phyloP scores from a whole-genome alignment of 2,888 invertebrate species.

The Notodonta dromedarius region DNA sequence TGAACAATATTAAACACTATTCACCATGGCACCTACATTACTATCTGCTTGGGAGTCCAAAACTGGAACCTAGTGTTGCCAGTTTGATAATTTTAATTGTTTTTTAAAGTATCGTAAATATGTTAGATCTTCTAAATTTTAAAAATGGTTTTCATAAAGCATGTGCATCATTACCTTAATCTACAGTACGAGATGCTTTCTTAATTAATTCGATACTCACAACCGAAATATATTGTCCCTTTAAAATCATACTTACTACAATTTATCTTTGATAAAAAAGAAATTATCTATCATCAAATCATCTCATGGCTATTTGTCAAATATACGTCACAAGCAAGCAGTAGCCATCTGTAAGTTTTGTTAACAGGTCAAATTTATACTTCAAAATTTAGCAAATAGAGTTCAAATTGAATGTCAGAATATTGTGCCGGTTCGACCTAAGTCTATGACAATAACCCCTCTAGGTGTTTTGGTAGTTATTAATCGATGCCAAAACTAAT shows the following conservation, averaged over 20 bases:
- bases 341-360: conserved; percentile 8
- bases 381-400: conserved; percentile 11
- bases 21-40: too few relatives aligned
- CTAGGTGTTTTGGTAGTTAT: conserved; percentile 33
- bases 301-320: conserved; percentile 37
- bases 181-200: too few relatives aligned
- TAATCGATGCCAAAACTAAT: conserved; percentile 38
- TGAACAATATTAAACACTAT: too few relatives aligned
- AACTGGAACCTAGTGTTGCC: too few relatives aligned
- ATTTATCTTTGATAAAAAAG: conserved; percentile 32
- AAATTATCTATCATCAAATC: conserved; percentile 26
- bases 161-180: too few relatives aligned
- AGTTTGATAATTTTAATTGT: too few relatives aligned
- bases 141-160: too few relatives aligned
- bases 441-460: conserved; percentile 31
- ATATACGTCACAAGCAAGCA: conserved; percentile 19
- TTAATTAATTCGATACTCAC: conserved; percentile 23
- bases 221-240: conserved; percentile 16
- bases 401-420: neutral
- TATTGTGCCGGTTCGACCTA: conserved; percentile 4
- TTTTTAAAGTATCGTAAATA: too few relatives aligned
- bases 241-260: conserved; percentile 16
- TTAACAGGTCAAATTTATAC: conserved; percentile 10
- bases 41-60: too few relatives aligned
- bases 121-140: too few relatives aligned